Evolutionary conservation across 2,113 vertebrate species (phyloP).

Genomic region (Natator depressus): DNA sequence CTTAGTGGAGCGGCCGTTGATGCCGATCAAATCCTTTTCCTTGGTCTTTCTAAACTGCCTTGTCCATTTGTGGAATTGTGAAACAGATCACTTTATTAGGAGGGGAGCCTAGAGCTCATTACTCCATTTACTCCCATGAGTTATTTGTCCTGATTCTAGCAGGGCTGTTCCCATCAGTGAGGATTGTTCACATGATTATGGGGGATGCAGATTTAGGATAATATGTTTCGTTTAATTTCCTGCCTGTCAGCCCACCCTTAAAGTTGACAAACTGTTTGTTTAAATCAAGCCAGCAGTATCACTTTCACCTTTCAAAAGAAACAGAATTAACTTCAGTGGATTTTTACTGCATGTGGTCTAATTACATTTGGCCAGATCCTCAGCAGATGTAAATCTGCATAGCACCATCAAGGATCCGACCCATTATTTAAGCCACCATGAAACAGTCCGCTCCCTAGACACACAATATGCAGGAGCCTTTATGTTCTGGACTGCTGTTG

Average conservation of each 20-base stretch:
- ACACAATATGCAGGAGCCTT: fast-evolving
- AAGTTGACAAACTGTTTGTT: neutral
- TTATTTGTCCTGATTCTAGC: neutral
- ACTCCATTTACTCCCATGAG: neutral
- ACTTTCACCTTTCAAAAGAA: neutral
- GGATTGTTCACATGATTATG: neutral
- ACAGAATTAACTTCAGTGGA: neutral
- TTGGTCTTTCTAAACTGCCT: neutral
- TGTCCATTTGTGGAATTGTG: neutral
- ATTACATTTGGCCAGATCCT: neutral
- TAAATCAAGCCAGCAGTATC: neutral
- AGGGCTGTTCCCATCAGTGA: neutral
- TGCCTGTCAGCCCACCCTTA: neutral
- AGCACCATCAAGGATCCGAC: slow-evolving; percentile 21
- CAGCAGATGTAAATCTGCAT: slow-evolving; percentile 40
- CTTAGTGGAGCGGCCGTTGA: neutral
- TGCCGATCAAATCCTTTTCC: neutral
- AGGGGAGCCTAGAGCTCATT: neutral
- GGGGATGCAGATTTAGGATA: neutral
- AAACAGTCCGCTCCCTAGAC: neutral
- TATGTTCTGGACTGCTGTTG: neutral
- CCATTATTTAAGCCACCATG: slow-evolving; percentile 11
- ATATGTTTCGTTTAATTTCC: neutral
- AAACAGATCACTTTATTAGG: neutral
- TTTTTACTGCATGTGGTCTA: neutral